Conservation (phyloP, 2,113 vertebrate genomes). For the Perccottus glenii region DNA sequence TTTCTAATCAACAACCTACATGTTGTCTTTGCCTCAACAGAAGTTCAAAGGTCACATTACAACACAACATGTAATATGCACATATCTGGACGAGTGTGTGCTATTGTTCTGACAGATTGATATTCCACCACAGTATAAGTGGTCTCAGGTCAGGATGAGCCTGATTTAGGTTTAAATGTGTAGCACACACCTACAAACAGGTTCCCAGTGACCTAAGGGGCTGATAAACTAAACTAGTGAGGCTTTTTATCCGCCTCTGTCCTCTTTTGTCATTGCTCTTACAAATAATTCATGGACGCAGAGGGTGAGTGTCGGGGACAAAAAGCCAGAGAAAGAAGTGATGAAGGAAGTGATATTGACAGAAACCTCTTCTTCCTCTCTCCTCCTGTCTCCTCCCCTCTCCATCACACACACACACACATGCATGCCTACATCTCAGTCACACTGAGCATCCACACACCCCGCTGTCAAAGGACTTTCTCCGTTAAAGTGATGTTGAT, state of each 20-base stretch:
- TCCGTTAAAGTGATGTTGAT: constrained; percentile 24
- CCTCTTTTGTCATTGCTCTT: constrained; percentile 50
- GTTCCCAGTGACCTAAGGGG: constrained; percentile 12
- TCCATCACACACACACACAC: constrained; percentile 53
- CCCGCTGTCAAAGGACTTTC: constrained; percentile 9
- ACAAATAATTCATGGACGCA: constrained; percentile 61
- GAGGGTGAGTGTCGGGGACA: neutral
- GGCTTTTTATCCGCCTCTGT: constrained; percentile 1
- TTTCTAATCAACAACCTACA: too few relatives aligned
- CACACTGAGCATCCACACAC: constrained; percentile 4
- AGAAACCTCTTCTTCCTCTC: constrained; percentile 65
- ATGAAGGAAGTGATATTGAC: constrained; percentile 68
- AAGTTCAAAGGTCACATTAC: too few relatives aligned
- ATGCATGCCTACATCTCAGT: constrained; percentile 3
- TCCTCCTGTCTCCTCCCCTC: constrained; percentile 63
- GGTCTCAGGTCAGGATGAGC: neutral
- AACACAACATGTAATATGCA: too few relatives aligned
- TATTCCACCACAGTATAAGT: neutral
- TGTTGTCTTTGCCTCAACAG: too few relatives aligned
- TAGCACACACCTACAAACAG: neutral
- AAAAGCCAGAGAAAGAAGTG: constrained; percentile 25
- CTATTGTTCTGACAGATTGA: too few relatives aligned
- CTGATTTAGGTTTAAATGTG: neutral
- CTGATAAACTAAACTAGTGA: constrained; percentile 14
- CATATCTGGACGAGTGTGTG: too few relatives aligned